These are phyloP conservation scores for Conus betulinus DNA, from an alignment of 1,140 invertebrate genomes.

Conservation along the genomic window DNA sequence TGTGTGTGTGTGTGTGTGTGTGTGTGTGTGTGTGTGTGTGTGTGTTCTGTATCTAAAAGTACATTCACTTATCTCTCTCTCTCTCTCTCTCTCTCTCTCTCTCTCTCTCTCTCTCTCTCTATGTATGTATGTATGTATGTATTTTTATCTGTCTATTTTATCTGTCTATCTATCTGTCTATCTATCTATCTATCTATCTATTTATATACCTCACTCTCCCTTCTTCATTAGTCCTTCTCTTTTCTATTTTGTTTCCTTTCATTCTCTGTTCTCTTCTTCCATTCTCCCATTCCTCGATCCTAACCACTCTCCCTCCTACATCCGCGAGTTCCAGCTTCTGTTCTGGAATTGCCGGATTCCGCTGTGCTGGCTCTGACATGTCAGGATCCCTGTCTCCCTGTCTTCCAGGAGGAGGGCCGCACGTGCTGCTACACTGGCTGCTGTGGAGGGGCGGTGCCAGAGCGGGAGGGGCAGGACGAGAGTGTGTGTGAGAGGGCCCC, in stretches of 20 bases:
- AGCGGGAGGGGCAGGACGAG: constrained; percentile 5
- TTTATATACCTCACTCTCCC: not conserved
- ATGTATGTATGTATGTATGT: no score
- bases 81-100: not conserved
- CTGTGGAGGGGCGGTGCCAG: constrained; percentile 27
- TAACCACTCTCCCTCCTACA: no score
- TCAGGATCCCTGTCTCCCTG: not conserved
- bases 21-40: not conserved
- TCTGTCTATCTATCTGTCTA: not conserved
- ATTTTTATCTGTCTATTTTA: not conserved
- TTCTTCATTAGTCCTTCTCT: not conserved
- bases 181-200: not conserved
- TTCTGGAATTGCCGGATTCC: not conserved
- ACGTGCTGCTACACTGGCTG: not conserved
- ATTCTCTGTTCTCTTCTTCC: not conserved
- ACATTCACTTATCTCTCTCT: not conserved
- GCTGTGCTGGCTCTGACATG: not conserved
- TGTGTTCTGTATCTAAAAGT: not conserved
- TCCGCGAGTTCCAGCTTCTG: not conserved
- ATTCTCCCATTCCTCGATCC: no score
- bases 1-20: not conserved
- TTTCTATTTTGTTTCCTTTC: not conserved
- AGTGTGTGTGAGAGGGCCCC: constrained; percentile 30
- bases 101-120: not conserved
- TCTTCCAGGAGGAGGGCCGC: not conserved